Base-by-base conservation (phyloP, 1,140 invertebrate genomes). In the Eumaeus atala region DNA sequence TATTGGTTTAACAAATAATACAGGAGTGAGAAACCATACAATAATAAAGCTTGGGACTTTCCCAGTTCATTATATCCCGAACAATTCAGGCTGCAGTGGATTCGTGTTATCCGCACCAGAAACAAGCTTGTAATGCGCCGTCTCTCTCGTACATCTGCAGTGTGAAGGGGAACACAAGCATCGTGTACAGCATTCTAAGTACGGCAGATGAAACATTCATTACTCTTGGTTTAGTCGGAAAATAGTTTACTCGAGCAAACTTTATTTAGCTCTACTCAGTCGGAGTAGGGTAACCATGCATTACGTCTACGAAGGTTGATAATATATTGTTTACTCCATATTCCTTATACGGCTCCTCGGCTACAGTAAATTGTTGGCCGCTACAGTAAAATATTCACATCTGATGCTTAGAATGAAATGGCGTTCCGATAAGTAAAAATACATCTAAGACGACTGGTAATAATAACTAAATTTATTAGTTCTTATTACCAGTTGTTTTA, bases 221-320 rank as follows among this genome's bases (percentile, higher is more conserved):
- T 56, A 55, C 49, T 53, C 51, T 52, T 38, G 57, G 53, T 59
- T 52, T 60, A 44, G 40, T 47, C 48, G 54, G 51, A 49, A 57
- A 57, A 61, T 61, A 58, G 59, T 61, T 54, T 54, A 58, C 35
- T 21, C 42, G 47, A 47, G 40, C 34, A 52, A 52, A 58, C 21
- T 54, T 54, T 54, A 56, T 47, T 56, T 38, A 18, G 40, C 16
- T 9, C n/a, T 38, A 44, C 40, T 44, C 17, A 14, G 40, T 17
- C 14, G 40, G 9, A 16, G 9, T 37, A n/a, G 14, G 40, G 40
- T 44, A 14, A 44, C 40, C 16, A 44, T 1, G 14, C 12, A 16
- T 28, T 28, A 28, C 21, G 6, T 28, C 6, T 28, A 28, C 21
- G 6, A 28, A 28, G 6, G 21, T 28, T 28, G 21, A 6, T 28